Base-by-base conservation (phyloP, 2,888 invertebrate genomes). In the Tricholauxania praeusta region DNA sequence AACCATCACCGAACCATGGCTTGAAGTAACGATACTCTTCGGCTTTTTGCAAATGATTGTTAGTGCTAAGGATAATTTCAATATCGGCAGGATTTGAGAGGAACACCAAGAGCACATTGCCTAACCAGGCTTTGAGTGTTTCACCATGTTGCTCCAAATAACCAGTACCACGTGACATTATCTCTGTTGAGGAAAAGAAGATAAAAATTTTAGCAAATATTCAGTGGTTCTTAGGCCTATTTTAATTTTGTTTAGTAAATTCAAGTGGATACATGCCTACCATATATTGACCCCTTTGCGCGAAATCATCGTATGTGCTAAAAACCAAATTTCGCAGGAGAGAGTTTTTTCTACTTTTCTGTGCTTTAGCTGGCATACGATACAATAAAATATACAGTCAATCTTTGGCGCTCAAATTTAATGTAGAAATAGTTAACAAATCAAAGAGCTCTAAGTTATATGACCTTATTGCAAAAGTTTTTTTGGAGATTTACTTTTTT, bases 1-100 rank as follows among this genome's bases (percentile, higher is more conserved):
- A 88, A 73, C 94, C 94, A 81, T 94, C 91, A 19, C 94, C 94
- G 67, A 94, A 90, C 94, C 94, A 94, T 0, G 94, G 94, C 81
- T 93, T 90, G 85, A 94, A 94, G 86, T 92, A 93, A 75, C 90
- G 88, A 82, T 94, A 94, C 78, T 94, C 94, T 14, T 89, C 81
- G 0, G 93, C 90, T 82, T 94, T 94, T 83, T 93, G 91, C 77
- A 94, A 91, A 82, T 93, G 92, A n/a, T 91, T 91, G 72, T 92
- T 90, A 74, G 93, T 94, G 80, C 92, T 92, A 7, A 94, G 87
- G 66, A 94, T 92, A 0, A 93, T 88, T 84, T 94, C 94, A 14
- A 92, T 90, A 79, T 94, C 94, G 0, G 90, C 87, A 12, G 94
- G 92, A 78, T 94, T 92, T 0, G 89, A 86, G 14, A 94, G 87